These are phyloP conservation scores for Tamandua tetradactyla DNA, from an alignment of 2,797 vertebrate species.

Conservation along the genomic window DNA sequence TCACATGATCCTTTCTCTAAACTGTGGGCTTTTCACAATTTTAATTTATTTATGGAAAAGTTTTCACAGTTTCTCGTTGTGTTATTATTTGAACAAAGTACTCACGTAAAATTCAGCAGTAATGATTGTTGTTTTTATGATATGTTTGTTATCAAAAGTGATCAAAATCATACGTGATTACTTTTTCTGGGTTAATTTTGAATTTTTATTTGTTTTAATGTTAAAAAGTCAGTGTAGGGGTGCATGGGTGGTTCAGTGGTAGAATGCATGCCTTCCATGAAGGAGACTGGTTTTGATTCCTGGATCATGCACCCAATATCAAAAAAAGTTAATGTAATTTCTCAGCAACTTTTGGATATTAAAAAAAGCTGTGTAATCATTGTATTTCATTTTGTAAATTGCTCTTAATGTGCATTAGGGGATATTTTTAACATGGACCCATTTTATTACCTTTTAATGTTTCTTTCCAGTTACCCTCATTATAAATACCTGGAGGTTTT, in stretches of 20 bases:
- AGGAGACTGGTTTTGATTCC: no score
- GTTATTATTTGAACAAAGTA: not conserved
- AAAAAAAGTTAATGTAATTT: not conserved
- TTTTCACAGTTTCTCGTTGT: conserved; percentile 25
- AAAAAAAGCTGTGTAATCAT: not conserved
- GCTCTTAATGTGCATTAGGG: not conserved
- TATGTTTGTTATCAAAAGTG: not conserved
- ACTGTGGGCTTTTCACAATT: not conserved
- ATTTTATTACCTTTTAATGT: conserved; percentile 16
- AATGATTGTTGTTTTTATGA: not conserved
- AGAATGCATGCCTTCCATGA: no score
- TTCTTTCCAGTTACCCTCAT: not conserved
- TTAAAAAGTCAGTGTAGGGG: not conserved
- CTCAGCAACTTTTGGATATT: not conserved
- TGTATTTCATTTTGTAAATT: conserved; percentile 41
- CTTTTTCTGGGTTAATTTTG: not conserved
- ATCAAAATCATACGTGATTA: not conserved
- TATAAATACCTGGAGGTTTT: conserved; percentile 37
- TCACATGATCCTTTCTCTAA: not conserved
- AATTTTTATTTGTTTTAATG: conserved; percentile 6
- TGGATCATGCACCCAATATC: no score
- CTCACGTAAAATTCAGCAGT: not conserved
- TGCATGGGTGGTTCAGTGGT: no score
- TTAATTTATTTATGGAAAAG: conserved; percentile 45
- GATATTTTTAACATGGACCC: not conserved